Base-by-base conservation (phyloP, 2,797 vertebrate species). In the Hydrocynus forskahlii region DNA sequence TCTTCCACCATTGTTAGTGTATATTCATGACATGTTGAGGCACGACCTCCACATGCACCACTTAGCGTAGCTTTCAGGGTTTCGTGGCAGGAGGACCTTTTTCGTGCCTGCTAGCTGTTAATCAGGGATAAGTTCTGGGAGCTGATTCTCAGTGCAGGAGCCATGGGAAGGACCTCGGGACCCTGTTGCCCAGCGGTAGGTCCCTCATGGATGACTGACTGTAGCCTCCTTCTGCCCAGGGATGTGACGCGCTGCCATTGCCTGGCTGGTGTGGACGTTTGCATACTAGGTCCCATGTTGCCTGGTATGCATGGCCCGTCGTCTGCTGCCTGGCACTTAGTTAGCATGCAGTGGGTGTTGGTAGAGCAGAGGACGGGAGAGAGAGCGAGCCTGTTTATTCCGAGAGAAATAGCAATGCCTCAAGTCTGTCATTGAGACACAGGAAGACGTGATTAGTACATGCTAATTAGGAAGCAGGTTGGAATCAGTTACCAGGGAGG, bases 401-500 rank as follows among this genome's bases (percentile, higher is more conserved):
- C 68, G 80, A 48, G 87, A 68, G 77, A 87, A 89, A 88, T 88
- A 90, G 85, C 48, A 80, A 88, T 85, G 88, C 81, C 86, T 83
- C 88, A 81, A 88, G 85, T 87, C 81, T 88, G 87, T 92, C 88
- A 80, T 86, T 91, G 89, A 87, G 79, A 83, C 79, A 83, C 87
- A 80, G 72, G 90, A 92, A 85, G 87, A 91, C 86, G 84, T 86
- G 89, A 91, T 94, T 93, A 92, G 83, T 74, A 84, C 88, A 86
- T 87, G 85, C 90, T 94, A 93, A 95, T 95, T 94, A 93, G 88
- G 88, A 84, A 60, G 57, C 81, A 85, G 55, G 45, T 89, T 88
- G 85, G 86, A 90, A 88, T 88, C 84, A 87, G 35, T 89, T 86
- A 81, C 88, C 81, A 86, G 85, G 89, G 86, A 84, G 85, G 81